These are phyloP conservation scores for Pyxicephalus adspersus DNA, from an alignment of 2,113 vertebrate species.

Conservation along the genomic window DNA sequence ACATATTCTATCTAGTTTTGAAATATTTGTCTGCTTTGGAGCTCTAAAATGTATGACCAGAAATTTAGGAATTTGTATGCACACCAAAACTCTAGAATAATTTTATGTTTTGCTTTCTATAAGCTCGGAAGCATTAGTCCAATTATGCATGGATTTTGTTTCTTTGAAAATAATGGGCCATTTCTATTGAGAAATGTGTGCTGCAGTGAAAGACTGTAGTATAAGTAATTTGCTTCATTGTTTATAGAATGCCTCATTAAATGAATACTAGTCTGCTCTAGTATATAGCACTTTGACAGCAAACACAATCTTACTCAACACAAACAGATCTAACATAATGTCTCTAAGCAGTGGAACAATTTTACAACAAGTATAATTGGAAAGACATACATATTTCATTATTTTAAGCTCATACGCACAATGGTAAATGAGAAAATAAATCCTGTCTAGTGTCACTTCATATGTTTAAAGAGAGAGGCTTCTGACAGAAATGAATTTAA, in stretches of 20 bases:
- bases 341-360: conserved; percentile 14
- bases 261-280: conserved; percentile 13
- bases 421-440: conserved; percentile 17
- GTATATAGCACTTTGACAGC: conserved; percentile 33
- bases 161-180: conserved; percentile 9
- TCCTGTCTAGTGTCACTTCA: neutral
- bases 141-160: neutral
- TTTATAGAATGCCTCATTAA: conserved; percentile 36
- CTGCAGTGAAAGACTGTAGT: conserved; percentile 11
- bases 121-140: conserved; percentile 12
- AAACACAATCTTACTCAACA: conserved; percentile 16
- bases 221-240: conserved; percentile 39
- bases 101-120: neutral
- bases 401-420: conserved; percentile 10
- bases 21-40: no score
- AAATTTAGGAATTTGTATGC: neutral
- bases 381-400: conserved; percentile 36
- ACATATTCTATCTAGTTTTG: no score
- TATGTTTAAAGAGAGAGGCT: neutral
- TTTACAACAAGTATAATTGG: conserved; percentile 37
- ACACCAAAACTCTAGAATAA: neutral
- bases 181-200: neutral
- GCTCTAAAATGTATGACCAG: no score
- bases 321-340: conserved; percentile 44
- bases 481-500: conserved; percentile 13